phyloP scores from a whole-genome alignment of 2,888 invertebrate species.

The Calameuta idolon region DNA sequence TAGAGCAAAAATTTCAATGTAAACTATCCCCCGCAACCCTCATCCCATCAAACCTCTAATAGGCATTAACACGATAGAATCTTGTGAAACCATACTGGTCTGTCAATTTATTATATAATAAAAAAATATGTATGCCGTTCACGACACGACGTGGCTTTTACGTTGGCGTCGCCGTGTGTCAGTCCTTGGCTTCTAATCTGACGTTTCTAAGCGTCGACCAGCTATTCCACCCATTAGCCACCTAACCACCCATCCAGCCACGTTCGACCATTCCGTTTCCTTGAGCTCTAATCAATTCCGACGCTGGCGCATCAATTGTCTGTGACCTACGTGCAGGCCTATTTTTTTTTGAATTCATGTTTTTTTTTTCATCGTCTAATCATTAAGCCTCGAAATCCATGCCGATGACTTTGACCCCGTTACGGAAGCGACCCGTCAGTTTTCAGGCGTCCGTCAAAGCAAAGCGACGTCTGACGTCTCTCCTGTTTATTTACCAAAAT shows the following conservation, averaged over 20 bases:
- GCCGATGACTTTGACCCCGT: background rate
- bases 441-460: background rate
- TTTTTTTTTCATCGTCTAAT: background rate
- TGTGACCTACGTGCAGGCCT: background rate
- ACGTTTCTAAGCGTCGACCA: slow-evolving; percentile 37
- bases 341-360: background rate
- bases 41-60: slow-evolving; percentile 38
- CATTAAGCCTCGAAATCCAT: background rate
- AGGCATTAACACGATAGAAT: slow-evolving; percentile 60
- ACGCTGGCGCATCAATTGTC: background rate
- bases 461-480: background rate
- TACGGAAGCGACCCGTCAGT: background rate
- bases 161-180: slow-evolving; percentile 48
- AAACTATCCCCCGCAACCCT: background rate
- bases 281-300: background rate
- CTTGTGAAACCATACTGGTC: slow-evolving; percentile 53
- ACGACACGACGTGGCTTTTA: slow-evolving; percentile 21
- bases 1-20: background rate
- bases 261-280: background rate
- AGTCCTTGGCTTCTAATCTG: slow-evolving; percentile 64
- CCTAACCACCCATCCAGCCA: background rate
- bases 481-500: background rate
- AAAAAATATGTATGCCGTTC: slow-evolving; percentile 61
- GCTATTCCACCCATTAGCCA: background rate
- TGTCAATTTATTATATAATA: slow-evolving; percentile 61